Evolutionary conservation across 2,888 invertebrate species (phyloP).

Genomic region (Cosmopolites sordidus): DNA sequence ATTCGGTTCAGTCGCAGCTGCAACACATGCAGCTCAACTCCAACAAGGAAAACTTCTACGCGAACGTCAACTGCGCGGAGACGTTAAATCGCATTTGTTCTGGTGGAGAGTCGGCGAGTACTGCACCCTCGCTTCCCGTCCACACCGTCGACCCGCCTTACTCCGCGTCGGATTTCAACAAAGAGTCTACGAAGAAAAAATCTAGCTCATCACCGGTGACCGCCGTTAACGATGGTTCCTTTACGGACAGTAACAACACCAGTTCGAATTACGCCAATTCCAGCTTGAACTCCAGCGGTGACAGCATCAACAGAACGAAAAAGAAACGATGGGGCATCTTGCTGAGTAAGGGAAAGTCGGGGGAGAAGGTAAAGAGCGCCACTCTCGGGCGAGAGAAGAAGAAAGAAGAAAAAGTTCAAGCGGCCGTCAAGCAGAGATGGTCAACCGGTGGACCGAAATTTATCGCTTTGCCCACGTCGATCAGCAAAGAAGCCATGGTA

Average conservation of each 20-base stretch:
- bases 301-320: conserved; percentile 44
- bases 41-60: conserved; percentile 43
- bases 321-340: conserved; percentile 66
- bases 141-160: neutral
- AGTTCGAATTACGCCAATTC: neutral
- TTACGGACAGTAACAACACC: neutral
- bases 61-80: conserved; percentile 36
- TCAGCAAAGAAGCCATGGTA: conserved; percentile 77
- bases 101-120: neutral
- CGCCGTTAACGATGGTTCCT: neutral
- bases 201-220: neutral
- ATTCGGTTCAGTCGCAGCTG: conserved; percentile 37
- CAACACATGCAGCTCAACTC: conserved; percentile 35
- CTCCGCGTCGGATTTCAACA: neutral
- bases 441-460: conserved; percentile 67
- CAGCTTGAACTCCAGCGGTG: neutral
- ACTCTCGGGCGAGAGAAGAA: conserved; percentile 64
- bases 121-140: neutral
- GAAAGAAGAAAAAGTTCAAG: conserved; percentile 50
- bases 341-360: conserved; percentile 58
- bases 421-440: conserved; percentile 62
- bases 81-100: neutral
- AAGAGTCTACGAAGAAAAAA: neutral
- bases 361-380: conserved; percentile 60
- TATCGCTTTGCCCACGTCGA: conserved; percentile 69